Base-by-base conservation (phyloP, 2,888 invertebrate species). In the Drosophila meridiana region DNA sequence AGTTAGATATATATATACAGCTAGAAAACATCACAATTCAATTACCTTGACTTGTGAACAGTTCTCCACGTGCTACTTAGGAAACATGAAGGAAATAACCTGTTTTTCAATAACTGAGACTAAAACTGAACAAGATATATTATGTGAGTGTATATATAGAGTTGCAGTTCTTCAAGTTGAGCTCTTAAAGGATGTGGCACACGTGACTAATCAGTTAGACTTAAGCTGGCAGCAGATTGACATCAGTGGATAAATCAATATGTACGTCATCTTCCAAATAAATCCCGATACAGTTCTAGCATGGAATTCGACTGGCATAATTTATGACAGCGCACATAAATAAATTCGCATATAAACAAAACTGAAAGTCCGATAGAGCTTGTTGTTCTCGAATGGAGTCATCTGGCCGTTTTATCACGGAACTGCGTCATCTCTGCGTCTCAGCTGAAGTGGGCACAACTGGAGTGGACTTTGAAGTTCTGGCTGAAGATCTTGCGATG, bases 281-380 rank as follows among this genome's bases (percentile, higher is more conserved):
- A 62, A 38, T 65, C 47, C 53, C 59, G 43, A 61, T 43, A 32
- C 34, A 43, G 43, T 69, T 59, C 47, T 28, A 40, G n/a, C 26
- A 42, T 58, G 69, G 74, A 81, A 78, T 76, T 57, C 75, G 77
- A 64, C 75, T 86, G 88, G 75, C 79, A 86, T 86, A 78, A 88
- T 90, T 86, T 77, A 80, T 81, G 69, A 64, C 66, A 78, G 72
- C 69, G 73, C 64, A 63, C 43, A 65, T 45, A 70, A 55, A 67
- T 43, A 43, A 52, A 67, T 57, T 13, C 5, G 9, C 9, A 45
- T 43, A 36, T 26, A 47, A 45, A 58, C 28, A 80, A 76, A 80
- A 80, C 48, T 77, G 71, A 79, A 81, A 78, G 81, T 82, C 79
- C 65, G 77, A n/a, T 48, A 32, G 30, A n/a, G 30, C 38, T 28